Evolutionary conservation across 2,888 invertebrate species (phyloP).

Genomic region (Cancer borealis): DNA sequence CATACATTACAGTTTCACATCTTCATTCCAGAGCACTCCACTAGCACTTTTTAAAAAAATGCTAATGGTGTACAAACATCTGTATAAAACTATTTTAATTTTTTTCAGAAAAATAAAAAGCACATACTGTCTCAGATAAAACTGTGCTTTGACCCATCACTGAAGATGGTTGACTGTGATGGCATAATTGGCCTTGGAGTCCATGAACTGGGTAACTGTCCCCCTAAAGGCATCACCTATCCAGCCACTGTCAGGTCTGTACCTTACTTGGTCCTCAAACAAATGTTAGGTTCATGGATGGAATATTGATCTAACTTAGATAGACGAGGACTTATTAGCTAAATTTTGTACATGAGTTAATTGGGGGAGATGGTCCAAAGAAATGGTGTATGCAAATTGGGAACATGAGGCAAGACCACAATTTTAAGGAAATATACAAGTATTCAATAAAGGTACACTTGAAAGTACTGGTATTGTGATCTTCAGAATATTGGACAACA

Average conservation of each 20-base stretch:
- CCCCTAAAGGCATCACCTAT: conserved; percentile 52
- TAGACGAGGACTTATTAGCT: neutral
- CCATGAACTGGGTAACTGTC: conserved; percentile 27
- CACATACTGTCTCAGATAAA: conserved; percentile 85
- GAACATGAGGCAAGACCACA: no score
- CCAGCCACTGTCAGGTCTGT: conserved; percentile 64
- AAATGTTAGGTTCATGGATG: neutral
- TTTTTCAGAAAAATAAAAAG: conserved; percentile 73
- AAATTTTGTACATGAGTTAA: neutral
- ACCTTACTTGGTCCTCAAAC: neutral
- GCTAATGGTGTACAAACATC: neutral
- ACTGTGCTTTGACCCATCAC: conserved; percentile 86
- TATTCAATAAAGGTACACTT: neutral
- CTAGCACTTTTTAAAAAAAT: neutral
- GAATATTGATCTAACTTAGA: no score
- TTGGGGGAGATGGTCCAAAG: neutral
- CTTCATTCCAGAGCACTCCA: neutral
- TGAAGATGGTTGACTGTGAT: conserved; percentile 86
- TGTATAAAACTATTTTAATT: neutral
- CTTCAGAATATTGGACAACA: neutral
- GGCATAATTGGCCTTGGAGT: conserved; percentile 80
- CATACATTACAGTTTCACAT: neutral
- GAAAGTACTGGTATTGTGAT: neutral
- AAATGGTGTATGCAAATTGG: neutral
- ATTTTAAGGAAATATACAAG: no score